Base-by-base conservation (phyloP, 2,888 invertebrate genomes). In the Physocephala rufipes region DNA sequence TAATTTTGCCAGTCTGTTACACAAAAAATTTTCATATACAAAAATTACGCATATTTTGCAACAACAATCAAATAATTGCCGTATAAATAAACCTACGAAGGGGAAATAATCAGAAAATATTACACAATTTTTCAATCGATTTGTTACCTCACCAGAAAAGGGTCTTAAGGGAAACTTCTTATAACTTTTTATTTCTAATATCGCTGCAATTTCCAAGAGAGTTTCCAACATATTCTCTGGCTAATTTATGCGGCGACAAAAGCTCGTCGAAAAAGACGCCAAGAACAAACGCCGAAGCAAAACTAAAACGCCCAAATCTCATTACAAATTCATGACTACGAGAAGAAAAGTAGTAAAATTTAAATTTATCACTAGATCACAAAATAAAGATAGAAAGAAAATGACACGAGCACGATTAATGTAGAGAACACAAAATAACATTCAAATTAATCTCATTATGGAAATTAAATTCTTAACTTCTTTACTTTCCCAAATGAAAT, bases 291-390 rank as follows among this genome's bases (percentile, higher is more conserved):
- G 24, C 36, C 19, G 9, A 53, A 21, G 53, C 15, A 12, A 43
- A 55, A 51, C n/a, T n/a, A n/a, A n/a, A n/a, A n/a, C n/a, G n/a
- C n/a, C n/a, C n/a, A 62, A 49, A 65, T 9, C 72, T 74, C 71
- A 74, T 74, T 75, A 73, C 47, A 59, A 66, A 75, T 75, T 75
- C 75, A 75, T 75, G 74, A 74, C 68, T 72, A 65, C 67, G 67
- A n/a, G 61, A 45, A 53, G 67, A 49, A 64, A 70, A 65, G 49
- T 71, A 75, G 9, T 73, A 74, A 74, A 74, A 71, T 71, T 74
- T 36, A 67, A 72, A 72, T 74, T 76, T 75, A 75, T 73, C 68
- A 61, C 51, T 49, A 67, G 73, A 70, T 73, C 66, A 69, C 51
- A 62, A 68, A 43, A 21, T 66, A 19, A 55, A 21, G 62, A 68